Conservation (phyloP, 2,113 vertebrate genomes). For the Cochlearius cochlearius region DNA sequence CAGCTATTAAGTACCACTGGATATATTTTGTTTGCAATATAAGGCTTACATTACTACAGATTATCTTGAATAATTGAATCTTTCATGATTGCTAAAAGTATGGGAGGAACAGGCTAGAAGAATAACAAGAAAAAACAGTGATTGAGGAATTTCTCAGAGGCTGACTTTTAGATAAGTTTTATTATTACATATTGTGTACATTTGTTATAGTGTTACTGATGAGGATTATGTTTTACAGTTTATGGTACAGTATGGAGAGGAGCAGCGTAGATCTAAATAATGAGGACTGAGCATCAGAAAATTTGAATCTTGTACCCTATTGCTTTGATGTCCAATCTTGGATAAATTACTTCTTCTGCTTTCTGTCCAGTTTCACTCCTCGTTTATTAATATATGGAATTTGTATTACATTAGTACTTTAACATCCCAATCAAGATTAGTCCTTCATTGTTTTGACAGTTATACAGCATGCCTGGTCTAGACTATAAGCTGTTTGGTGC, state of each 20-base stretch:
- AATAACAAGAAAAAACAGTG: not conserved
- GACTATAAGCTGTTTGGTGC: not conserved
- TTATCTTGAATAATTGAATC: not conserved
- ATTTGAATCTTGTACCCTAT: not conserved
- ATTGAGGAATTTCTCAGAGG: not conserved
- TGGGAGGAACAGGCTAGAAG: not conserved
- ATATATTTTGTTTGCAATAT: not conserved
- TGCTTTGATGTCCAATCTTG: not conserved
- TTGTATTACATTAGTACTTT: not conserved
- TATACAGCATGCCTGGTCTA: not conserved
- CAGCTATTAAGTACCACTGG: not conserved
- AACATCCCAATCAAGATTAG: not conserved
- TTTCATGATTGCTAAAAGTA: not conserved
- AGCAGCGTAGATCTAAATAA: not conserved
- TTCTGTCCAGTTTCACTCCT: not conserved
- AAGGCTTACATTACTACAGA: not conserved
- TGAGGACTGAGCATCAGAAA: not conserved
- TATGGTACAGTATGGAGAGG: not conserved
- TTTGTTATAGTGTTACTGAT: not conserved
- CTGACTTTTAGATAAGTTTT: not conserved
- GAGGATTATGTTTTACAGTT: not conserved
- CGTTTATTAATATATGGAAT: not conserved
- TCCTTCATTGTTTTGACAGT: not conserved
- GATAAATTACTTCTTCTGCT: not conserved
- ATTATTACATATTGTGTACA: not conserved